phyloP scores from a whole-genome alignment of 2,888 invertebrate species.

The Drosophila pseudotakahashii region DNA sequence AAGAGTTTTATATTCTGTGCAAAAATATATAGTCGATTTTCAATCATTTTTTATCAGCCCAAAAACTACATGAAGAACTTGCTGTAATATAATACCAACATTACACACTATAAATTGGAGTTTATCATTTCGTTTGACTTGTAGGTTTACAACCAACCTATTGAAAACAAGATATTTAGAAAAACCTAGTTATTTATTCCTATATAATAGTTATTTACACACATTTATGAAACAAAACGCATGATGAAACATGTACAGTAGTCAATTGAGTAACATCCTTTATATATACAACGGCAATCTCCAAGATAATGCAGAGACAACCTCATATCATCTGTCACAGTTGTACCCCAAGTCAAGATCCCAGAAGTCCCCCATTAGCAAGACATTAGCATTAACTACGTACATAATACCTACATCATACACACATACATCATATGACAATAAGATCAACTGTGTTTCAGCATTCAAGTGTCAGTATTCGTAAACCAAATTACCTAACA shows the following conservation, averaged over 20 bases:
- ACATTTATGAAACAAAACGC: constrained; percentile 55
- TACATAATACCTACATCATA: constrained; percentile 46
- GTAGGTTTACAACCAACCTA: constrained; percentile 53
- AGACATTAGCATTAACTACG: constrained; percentile 44
- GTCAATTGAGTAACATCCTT: constrained; percentile 66
- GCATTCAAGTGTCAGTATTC: constrained; percentile 79
- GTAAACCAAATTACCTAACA: constrained; percentile 76
- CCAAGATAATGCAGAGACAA: constrained; percentile 28
- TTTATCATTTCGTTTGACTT: constrained; percentile 46
- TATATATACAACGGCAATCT: constrained; percentile 30
- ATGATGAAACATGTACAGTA: constrained; percentile 73
- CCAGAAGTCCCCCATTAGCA: constrained; percentile 27
- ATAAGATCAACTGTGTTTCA: constrained; percentile 82
- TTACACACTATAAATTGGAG: constrained; percentile 30
- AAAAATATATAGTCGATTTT: constrained; percentile 26
- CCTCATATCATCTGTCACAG: constrained; percentile 40
- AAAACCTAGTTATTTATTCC: constrained; percentile 42
- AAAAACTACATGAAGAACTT: constrained; percentile 18
- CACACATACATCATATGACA: constrained; percentile 79
- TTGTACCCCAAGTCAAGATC: constrained; percentile 16
- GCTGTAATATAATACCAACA: constrained; percentile 56
- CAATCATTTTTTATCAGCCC: constrained; percentile 23
- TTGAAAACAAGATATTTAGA: constrained; percentile 27
- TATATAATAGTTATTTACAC: constrained; percentile 29
- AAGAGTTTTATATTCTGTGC: constrained; percentile 45